Percentiles rank a stretch among this genome's conserved stretches.
phyloP scores from a whole-genome alignment of 2,113 vertebrate species.

The Clinocottus analis region DNA sequence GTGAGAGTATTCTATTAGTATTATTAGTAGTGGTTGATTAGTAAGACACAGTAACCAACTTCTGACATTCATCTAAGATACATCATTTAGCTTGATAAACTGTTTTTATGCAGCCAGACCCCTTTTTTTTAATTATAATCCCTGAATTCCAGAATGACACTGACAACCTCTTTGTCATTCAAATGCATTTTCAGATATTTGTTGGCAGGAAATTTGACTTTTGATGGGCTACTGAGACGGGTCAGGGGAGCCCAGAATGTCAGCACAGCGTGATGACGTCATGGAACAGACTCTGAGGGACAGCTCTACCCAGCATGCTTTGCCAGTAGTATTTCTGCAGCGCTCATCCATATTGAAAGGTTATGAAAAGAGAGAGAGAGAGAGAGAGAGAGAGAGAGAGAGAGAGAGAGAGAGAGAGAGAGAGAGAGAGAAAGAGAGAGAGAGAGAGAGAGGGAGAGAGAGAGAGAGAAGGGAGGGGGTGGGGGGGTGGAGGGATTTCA shows the following conservation, averaged over 20 bases:
- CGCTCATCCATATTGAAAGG: conserved; percentile 82
- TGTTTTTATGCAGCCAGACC: no score
- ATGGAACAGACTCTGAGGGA: conserved; percentile 59
- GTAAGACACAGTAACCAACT: no score
- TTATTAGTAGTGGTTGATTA: no score
- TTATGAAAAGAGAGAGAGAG: conserved; percentile 42
- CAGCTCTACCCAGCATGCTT: conserved; percentile 74
- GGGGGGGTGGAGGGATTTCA: not conserved
- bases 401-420: conserved; percentile 8
- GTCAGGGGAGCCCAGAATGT: conserved; percentile 39
- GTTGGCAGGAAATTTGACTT: conserved; percentile 32
- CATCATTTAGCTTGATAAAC: no score
- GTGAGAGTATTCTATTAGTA: no score
- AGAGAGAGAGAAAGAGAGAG: conserved; percentile 21
- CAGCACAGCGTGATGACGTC: conserved; percentile 65
- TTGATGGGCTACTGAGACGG: not conserved
- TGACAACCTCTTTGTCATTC: conserved; percentile 16
- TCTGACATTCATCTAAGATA: no score
- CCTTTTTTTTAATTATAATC: no score
- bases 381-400: not conserved
- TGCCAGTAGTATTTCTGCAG: conserved; percentile 77
- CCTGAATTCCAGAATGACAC: not conserved
- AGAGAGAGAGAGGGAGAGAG: not conserved
- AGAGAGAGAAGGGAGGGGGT: no score
- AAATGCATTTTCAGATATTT: conserved; percentile 19